Evolutionary conservation across 2,888 invertebrate species (phyloP), one percentile per base, ranked within the genome.

Genomic region (Hartigia nigra): DNA sequence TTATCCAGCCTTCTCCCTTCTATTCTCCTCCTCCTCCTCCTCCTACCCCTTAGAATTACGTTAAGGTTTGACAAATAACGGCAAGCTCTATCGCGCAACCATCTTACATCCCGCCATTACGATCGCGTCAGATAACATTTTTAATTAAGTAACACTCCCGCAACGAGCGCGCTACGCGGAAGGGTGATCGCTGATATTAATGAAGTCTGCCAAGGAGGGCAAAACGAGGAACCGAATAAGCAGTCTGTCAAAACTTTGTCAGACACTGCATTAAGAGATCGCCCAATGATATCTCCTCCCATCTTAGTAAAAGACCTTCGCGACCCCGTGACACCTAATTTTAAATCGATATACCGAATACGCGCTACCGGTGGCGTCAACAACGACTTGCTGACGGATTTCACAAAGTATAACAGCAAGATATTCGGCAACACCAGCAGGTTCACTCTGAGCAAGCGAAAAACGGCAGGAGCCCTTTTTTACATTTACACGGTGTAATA

Each of bases 91-190:
- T 83, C 82, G 76, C 81, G 72, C 78, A 77, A 82, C 78, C 82
- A 86, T 83, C 82, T 82, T 82, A 80, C 82, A 80, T 81, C 79
- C 78, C 39, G 77, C 76, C 79, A 79, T 83, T 78, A 81, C 81
- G 83, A 86, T 86, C 81, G 82, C 82, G 84, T 82, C 82, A 80
- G 86, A 86, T 86, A 86, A 87, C 82, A 85, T 87, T 88, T 88
- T 88, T 89, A 89, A 89, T 89, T 88, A 89, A 88, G 84, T 83
- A 78, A 84, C 83, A 81, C 82, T 77, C 80, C 80, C 72, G 72
- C n/a, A 81, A 82, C 79, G 81, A 81, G 79, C 81, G 81, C 80
- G 81, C 78, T 74, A 74, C 78, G 81, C 75, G 81, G 75, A 76
- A 70, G 74, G 79, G 75, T 82, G 81, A 81, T 82, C 79, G 81